Evolutionary conservation across 2,888 invertebrate species (phyloP), one percentile per base, ranked within the genome.

Genomic region (Eupithecia pulchellata): DNA sequence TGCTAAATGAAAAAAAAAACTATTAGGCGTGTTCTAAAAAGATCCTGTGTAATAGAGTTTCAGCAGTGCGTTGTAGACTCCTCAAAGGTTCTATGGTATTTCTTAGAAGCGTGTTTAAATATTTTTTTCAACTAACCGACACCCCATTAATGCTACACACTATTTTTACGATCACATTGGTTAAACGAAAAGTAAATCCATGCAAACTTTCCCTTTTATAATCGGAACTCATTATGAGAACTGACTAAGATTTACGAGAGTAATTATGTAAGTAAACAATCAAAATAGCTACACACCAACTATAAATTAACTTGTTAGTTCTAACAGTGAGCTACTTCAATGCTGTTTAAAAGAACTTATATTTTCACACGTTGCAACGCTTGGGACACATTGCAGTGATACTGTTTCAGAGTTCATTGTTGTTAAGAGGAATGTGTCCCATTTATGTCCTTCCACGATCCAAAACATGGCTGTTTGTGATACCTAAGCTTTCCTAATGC

Each of bases 291-390:
- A 47, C 52, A 3, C 2, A 47, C 47, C 52, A 52, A 4, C 25
- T 52, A 3, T 13, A 25, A 13, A 52, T 25, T 30, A 9, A 29
- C 58, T 32, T 60, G 32, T 30, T 32, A 30, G 32, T 60, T 58
- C 30, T 60, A 32, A 30, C 25, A 52, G 25, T 47, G 20, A 47
- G 30, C 17, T 4, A 30, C 14, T 27, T 29, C 17, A 17, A 8
- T 30, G 57, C 30, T 29, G 29, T 14, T 57, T 29, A 29, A 4
- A 30, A 60, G n/a, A 60, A 60, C 32, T n/a, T n/a, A 32, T 2
- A 60, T 60, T 60, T 60, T 60, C 58, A 30, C 58, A 60, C 58
- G 58, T 60, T n/a, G 30, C 58, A 60, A 57, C 29, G 17, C 27
- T 30, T 58, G n/a, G 29, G 11, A 60, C 32, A 29, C 20, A 47